Evolutionary conservation across 2,797 vertebrate genomes (phyloP), one percentile per base, ranked within the genome.

Genomic region (Siniperca obscura): DNA sequence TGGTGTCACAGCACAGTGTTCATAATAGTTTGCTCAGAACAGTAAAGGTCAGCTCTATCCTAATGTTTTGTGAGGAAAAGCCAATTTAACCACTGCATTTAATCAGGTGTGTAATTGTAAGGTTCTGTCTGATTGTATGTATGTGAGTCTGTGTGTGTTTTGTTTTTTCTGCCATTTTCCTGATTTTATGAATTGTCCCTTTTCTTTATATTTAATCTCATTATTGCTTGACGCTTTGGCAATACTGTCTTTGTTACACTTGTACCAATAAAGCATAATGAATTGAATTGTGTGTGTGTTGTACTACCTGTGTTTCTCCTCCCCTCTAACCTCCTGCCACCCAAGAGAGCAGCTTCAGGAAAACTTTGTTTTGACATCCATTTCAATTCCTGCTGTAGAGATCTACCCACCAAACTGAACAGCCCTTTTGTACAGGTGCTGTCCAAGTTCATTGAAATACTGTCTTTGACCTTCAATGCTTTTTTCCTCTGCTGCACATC

Each of bases 301-400:
- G 25, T 38, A 52, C 38, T 78, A 40, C 53, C 6, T 76, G 59
- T 80, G 53, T 56, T 73, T 73, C 16, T 42, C 17, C 48, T 60
- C 25, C 21, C 19, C 57, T 70, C 27, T 16, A 67, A 30, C n/a
- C 22, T 7, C 46, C 61, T 79, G 40, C 57, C 34, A 64, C 67
- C 68, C 65, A 48, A 64, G 34, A 3, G 0, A 71, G 65, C 50
- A 55, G 64, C 80, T 88, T 76, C 48, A 64, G 64, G 64, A 74
- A 80, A 88, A 73, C 78, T 71, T 80, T 76, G 57, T 77, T 89
- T 81, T 90, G 90, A 91, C 87, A 90, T 60, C 30, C 52, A 48
- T 81, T 86, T 84, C 69, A 68, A 1, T 72, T 78, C 70, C 52
- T 60, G 59, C 70, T 11, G 77, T n/a, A 48, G 27, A 65, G 61